These are phyloP conservation scores for Danio albolineatus DNA, from an alignment of 2,797 vertebrate genomes.

Conservation along the genomic window DNA sequence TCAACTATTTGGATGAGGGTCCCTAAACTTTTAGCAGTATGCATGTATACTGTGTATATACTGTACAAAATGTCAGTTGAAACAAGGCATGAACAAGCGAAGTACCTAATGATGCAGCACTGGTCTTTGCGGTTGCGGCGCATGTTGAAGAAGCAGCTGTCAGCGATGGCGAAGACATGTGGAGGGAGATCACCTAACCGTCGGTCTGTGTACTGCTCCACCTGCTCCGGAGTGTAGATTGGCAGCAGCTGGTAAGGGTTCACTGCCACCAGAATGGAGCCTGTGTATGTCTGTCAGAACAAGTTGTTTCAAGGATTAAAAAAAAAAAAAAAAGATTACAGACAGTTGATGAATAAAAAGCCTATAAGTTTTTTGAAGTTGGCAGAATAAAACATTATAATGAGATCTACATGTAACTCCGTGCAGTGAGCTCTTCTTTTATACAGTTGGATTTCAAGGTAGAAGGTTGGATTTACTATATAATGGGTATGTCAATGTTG, in stretches of 20 bases:
- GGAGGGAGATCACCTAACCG: slow-evolving; percentile 92
- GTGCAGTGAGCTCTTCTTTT: not conserved
- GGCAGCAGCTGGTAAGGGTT: slow-evolving; percentile 96
- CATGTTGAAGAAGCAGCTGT: slow-evolving; percentile 97
- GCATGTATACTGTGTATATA: too few species aligned
- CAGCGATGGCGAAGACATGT: slow-evolving; percentile 93
- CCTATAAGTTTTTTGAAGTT: not conserved
- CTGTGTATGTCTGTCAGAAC: slow-evolving; percentile 88
- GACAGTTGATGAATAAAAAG: not conserved
- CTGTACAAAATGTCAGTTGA: not conserved
- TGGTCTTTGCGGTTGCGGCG: slow-evolving; percentile 86
- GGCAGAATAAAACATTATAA: not conserved
- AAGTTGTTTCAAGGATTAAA: not conserved
- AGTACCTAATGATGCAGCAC: slow-evolving; percentile 95
- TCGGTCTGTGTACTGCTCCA: slow-evolving; percentile 85
- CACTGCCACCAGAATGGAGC: slow-evolving; percentile 95
- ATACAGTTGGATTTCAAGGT: not conserved
- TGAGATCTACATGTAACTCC: not conserved
- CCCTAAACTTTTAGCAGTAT: too few species aligned
- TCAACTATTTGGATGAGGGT: too few species aligned
- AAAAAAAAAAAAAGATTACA: not conserved
- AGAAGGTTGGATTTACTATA: not conserved
- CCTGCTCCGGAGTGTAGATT: slow-evolving; percentile 89
- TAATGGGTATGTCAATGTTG: not conserved
- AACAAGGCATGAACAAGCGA: not conserved